Base-by-base conservation (phyloP, 2,113 vertebrate species). In the Indicator indicator region DNA sequence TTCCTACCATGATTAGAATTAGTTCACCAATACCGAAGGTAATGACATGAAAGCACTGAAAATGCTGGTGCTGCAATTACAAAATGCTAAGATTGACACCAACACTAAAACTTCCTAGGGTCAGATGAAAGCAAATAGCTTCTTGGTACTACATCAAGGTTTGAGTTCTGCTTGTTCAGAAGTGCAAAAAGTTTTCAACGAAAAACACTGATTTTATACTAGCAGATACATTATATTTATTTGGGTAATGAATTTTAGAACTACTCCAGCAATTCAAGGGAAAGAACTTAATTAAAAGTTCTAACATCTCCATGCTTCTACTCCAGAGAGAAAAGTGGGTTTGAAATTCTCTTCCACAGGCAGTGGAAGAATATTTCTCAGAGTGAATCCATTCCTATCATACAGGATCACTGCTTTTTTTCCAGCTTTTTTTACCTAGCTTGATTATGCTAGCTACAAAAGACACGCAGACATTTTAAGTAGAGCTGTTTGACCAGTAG, bases 261-360 rank as follows among this genome's bases (percentile, higher is more conserved):
- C 20, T 7, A 9, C 68, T 48, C 6, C 19, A 71, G 52, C 64
- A 81, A 80, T 68, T 88, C 32, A 67, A 63, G 2, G 40, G 21
- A 71, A 94, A 86, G 15, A 67, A 67, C 16, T 70, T 52, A 62
- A 67, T n/a, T 19, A 54, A 3, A 65, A 58, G 20, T 6, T 75
- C 23, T 78, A 86, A 26, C 5, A 67, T 33, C 11, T 42, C 30
- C 7, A 14, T 38, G 17, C 6, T 52, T 0, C 0, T 11, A 85
- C 24, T 65, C 7, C 50, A 82, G 8, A 8, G 4, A 64, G 32
- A 82, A 42, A 10, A 86, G 50, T 7, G 7, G 11, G 67, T 40
- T 56, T 56, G 19, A 80, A 76, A 79, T 63, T 70, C 19, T 79
- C 12, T 55, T 73, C 33, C 33, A 63, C 2, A 2, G 27, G 27